Conservation (phyloP, 2,113 vertebrate genomes). For the Typhlomys cinereus region DNA sequence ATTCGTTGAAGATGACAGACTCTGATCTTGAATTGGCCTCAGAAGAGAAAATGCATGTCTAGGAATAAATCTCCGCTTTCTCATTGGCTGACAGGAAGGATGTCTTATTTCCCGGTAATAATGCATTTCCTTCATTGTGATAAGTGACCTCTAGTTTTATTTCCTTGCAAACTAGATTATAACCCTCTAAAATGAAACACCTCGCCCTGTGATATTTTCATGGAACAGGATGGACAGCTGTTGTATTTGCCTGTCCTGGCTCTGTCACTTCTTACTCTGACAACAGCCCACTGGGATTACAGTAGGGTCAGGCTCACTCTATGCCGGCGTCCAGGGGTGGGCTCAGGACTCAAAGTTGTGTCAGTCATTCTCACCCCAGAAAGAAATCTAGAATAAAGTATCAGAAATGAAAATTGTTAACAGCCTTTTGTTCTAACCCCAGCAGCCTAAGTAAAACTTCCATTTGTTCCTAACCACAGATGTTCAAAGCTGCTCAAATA, state of each 20-base stretch:
- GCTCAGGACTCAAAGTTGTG: background rate
- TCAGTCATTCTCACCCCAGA: background rate
- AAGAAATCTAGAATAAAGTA: slow-evolving; percentile 1
- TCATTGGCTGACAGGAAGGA: slow-evolving; percentile 59
- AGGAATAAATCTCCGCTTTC: slow-evolving; percentile 17
- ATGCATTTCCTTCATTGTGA: slow-evolving; percentile 67
- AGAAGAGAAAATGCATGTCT: background rate
- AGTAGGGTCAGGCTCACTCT: background rate
- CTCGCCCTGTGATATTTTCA: slow-evolving; percentile 73
- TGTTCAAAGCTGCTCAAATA: background rate
- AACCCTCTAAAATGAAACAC: slow-evolving; percentile 81
- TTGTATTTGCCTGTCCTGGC: slow-evolving; percentile 21
- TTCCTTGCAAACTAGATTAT: slow-evolving; percentile 78
- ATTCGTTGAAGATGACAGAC: slow-evolving; percentile 16
- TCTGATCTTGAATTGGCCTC: background rate
- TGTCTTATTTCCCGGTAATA: slow-evolving; percentile 69
- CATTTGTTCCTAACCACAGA: background rate
- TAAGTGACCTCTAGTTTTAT: slow-evolving; percentile 75
- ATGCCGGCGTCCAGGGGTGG: background rate
- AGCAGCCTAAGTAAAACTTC: background rate
- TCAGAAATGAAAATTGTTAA: background rate
- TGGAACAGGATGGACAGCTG: slow-evolving; percentile 54
- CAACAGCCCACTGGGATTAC: slow-evolving; percentile 5
- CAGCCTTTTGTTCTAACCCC: background rate
- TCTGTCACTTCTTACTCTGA: slow-evolving; percentile 41